These are phyloP conservation scores for Saccostrea cuccullata DNA, from an alignment of 1,140 invertebrate genomes.

Conservation along the genomic window DNA sequence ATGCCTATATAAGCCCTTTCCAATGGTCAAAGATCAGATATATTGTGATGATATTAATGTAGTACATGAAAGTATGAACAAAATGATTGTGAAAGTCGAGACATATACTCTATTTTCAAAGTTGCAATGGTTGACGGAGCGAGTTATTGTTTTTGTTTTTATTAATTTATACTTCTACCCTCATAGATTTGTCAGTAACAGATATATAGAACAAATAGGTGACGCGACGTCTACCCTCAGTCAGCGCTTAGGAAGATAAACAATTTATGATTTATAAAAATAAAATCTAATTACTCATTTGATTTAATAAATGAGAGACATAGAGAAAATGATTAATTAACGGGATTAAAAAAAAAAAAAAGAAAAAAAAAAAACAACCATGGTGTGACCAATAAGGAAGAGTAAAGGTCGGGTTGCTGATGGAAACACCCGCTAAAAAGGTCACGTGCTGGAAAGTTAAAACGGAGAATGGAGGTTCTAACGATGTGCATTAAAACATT, in stretches of 20 bases:
- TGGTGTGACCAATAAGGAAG: conserved; percentile 22
- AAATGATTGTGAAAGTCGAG: no score
- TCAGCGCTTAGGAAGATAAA: conserved; percentile 33
- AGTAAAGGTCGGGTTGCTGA: conserved; percentile 21
- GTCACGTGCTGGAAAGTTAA: not conserved
- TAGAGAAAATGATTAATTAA: not conserved
- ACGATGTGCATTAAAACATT: no score
- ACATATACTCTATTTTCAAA: no score
- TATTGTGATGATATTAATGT: no score
- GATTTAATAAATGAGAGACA: not conserved
- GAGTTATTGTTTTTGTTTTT: no score
- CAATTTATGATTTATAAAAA: not conserved
- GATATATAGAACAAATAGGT: not conserved
- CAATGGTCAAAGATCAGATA: no score
- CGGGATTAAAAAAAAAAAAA: no score
- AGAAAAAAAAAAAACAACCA: not conserved
- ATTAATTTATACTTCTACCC: no score
- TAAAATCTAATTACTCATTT: not conserved
- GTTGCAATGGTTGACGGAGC: no score
- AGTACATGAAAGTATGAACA: no score
- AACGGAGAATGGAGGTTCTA: not conserved
- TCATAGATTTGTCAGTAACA: no score
- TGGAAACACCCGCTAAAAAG: conserved; percentile 31
- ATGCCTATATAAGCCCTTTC: no score
- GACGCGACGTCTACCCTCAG: not conserved